Evolutionary conservation across 35 echinoderm and acorn worm genomes (phyloP).

Genomic region (Anneissia japonica): DNA sequence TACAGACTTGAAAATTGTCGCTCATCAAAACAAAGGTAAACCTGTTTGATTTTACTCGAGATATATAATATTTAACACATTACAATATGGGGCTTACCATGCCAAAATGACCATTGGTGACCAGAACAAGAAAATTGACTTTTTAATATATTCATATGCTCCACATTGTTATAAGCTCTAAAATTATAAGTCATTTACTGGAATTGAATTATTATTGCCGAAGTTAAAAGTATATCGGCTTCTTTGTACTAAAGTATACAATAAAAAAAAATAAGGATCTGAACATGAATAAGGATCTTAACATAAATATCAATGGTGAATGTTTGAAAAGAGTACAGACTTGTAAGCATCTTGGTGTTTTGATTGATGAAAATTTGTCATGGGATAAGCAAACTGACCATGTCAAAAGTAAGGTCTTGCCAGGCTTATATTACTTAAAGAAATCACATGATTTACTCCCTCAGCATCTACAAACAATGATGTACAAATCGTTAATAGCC

Average conservation of each 20-base stretch:
- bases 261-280: too few species aligned
- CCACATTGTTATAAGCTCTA: too few species aligned
- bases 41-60: too few species aligned
- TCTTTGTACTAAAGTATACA: too few species aligned
- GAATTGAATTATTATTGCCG: too few species aligned
- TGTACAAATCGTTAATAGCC: neutral
- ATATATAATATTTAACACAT: too few species aligned
- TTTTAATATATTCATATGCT: too few species aligned
- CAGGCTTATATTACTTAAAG: neutral
- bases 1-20: slow-evolving; percentile 45
- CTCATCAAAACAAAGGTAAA: slow-evolving; percentile 89
- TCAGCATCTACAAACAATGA: neutral
- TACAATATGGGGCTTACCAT: too few species aligned
- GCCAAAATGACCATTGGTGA: too few species aligned
- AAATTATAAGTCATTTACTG: too few species aligned
- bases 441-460: neutral
- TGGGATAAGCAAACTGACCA: neutral
- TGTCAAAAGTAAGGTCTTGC: neutral
- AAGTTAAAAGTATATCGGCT: too few species aligned
- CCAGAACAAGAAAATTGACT: too few species aligned
- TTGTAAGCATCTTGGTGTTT: neutral
- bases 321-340: neutral
- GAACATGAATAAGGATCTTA: neutral
- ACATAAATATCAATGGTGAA: neutral
- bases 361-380: neutral